Conservation (phyloP, 1,140 invertebrate genomes). For the Gryllus bimaculatus region DNA sequence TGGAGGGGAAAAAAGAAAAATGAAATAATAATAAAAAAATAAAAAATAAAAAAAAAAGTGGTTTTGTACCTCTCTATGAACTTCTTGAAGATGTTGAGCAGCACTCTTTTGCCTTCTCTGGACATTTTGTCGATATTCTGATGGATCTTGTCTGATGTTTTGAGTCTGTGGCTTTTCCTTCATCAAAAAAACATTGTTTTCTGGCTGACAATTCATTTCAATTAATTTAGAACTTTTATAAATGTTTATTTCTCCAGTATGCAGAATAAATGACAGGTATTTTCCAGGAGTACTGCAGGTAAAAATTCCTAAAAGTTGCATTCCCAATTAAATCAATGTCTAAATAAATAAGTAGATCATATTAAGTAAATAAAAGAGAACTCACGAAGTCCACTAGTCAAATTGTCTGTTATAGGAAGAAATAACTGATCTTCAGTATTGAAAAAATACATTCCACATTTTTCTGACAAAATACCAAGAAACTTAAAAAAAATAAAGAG, state of each 20-base stretch:
- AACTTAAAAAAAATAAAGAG: neutral
- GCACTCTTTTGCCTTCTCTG: neutral
- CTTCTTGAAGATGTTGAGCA: neutral
- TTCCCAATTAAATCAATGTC: neutral
- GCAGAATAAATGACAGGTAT: slow-evolving; percentile 46
- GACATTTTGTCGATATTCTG: neutral
- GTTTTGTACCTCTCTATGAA: neutral
- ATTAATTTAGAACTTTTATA: slow-evolving; percentile 38
- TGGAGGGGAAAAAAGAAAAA: no score
- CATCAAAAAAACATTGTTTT: neutral
- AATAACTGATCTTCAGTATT: neutral
- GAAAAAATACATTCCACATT: neutral
- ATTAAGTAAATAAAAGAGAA: neutral
- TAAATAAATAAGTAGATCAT: neutral
- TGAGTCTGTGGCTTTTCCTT: neutral
- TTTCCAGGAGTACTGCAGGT: slow-evolving; percentile 40
- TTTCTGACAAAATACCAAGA: neutral
- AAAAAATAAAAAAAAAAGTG: no score
- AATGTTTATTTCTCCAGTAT: slow-evolving; percentile 45
- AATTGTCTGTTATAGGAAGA: neutral
- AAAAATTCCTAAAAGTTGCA: slow-evolving; percentile 18
- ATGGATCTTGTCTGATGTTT: no score
- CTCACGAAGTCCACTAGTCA: neutral
- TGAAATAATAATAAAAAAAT: no score
- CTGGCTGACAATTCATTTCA: slow-evolving; percentile 16